A percentile compares a stretch with the other conserved stretches of the same genome.
Conservation (phyloP, 2,797 vertebrate species). For the Lacerta viridis region DNA sequence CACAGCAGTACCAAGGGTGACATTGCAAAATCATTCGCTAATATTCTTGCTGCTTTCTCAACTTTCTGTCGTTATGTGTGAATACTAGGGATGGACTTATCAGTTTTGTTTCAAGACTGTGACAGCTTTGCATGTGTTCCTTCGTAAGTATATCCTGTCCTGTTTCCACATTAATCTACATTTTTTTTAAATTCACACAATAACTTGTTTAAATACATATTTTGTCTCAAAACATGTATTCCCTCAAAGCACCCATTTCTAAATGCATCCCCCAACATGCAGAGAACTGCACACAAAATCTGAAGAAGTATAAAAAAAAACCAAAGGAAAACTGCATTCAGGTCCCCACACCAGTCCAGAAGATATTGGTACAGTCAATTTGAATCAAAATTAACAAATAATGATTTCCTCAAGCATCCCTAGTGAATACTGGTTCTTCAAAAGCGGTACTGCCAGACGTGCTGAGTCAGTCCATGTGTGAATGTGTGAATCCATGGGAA, state of each 20-base stretch:
- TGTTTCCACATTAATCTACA: not conserved
- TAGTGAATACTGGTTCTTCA: constrained; percentile 14
- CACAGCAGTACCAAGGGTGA: not conserved
- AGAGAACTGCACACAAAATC: not conserved
- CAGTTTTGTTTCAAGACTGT: not conserved
- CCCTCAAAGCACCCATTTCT: not conserved
- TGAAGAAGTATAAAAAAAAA: not conserved
- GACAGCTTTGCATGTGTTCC: not conserved
- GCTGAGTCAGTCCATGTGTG: not conserved
- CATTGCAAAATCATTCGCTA: not conserved
- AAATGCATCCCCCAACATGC: not conserved
- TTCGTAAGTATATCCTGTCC: not conserved
- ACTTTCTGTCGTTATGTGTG: not conserved
- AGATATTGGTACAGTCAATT: not conserved
- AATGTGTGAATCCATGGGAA: no score
- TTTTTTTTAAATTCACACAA: not conserved
- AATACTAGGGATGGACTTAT: not conserved
- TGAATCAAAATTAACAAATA: not conserved
- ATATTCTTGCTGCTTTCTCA: constrained; percentile 7
- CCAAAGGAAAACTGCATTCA: not conserved
- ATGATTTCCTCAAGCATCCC: not conserved
- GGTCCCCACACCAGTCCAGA: not conserved
- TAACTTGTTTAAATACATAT: not conserved
- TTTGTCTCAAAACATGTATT: not conserved
- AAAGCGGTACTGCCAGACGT: not conserved